Base-by-base conservation (phyloP, 2,113 vertebrate species). In the Anarrhichthys ocellatus region DNA sequence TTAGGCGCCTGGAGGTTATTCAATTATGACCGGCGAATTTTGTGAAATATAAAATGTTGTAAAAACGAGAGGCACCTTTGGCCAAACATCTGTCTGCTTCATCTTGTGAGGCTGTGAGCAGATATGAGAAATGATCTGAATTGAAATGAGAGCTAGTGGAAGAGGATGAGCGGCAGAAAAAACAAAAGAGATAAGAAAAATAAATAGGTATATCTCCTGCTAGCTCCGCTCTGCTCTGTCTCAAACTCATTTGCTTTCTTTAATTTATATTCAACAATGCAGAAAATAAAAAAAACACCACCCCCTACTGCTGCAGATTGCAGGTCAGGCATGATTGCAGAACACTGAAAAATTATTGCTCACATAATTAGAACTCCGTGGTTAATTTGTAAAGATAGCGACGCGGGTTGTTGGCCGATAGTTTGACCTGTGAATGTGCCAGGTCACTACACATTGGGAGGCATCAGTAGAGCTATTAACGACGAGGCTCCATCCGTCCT, bases 401-500 rank as follows among this genome's bases (percentile, higher is more conserved):
- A 58, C 22, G 65, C 22, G 3, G 24, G 22, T n/a, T 61, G 63
- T 46, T 42, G 32, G 76, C 69, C 1, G n/a, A 54, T 46, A 56
- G 68, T 62, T 71, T 88, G 84, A 87, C 63, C 81, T 44, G 58
- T 34, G 76, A 85, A 67, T 78, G 59, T 14, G 58, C 22, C 6
- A 1, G 80, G 86, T 90, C 76, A 50, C 79, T 27, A 46, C 66
- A 66, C 76, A 76, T 42, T 36, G 66, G 65, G 61, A 81, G 78
- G 75, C 27, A 20, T 74, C 58, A 85, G 78, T 72, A 75, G 34
- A 73, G 82, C 90, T 83, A 80, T 84, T 86, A 88, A 68, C 13
- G 50, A 73, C 74, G 81, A 80, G 86, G 68, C 82, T 76, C 61
- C 46, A 38, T 69, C 67, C 58, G 9, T 64, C 54, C 67, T 78